phyloP scores from a whole-genome alignment of 2,113 vertebrate species.

The Anas platyrhynchos region DNA sequence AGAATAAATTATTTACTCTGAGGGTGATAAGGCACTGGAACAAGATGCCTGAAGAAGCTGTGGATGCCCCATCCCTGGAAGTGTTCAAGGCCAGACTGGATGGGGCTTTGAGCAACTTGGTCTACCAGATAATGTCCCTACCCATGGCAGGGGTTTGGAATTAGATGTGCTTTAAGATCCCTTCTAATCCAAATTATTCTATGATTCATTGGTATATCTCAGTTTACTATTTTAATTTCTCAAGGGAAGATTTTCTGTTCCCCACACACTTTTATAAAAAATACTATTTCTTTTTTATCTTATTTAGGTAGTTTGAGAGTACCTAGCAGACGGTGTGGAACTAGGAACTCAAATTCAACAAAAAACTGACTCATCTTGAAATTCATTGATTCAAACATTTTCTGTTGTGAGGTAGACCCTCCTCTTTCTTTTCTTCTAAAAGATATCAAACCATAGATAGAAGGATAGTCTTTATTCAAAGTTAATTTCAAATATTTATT shows the following conservation, averaged over 20 bases:
- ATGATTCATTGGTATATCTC: background rate
- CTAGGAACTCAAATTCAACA: background rate
- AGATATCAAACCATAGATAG: background rate
- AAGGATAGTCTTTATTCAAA: background rate
- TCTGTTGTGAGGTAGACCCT: background rate
- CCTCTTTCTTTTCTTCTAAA: background rate
- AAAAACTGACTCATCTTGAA: background rate
- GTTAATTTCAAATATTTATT: background rate
- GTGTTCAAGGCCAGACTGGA: no score
- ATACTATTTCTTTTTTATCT: background rate
- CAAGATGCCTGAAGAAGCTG: no score
- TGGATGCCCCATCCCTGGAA: no score
- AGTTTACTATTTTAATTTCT: background rate
- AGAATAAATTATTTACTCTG: no score
- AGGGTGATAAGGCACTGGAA: no score
- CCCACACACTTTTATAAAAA: background rate
- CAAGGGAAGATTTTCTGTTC: background rate
- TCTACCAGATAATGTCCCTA: no score
- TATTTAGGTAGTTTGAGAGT: background rate
- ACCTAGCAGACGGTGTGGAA: background rate
- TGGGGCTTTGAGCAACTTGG: no score
- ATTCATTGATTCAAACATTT: background rate
- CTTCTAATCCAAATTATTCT: no score
- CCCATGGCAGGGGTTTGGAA: no score
- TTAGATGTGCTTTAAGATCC: no score